Evolutionary conservation across 1,140 invertebrate genomes (phyloP), one percentile per base, ranked within the genome.

Genomic region (Portunus trituberculatus): DNA sequence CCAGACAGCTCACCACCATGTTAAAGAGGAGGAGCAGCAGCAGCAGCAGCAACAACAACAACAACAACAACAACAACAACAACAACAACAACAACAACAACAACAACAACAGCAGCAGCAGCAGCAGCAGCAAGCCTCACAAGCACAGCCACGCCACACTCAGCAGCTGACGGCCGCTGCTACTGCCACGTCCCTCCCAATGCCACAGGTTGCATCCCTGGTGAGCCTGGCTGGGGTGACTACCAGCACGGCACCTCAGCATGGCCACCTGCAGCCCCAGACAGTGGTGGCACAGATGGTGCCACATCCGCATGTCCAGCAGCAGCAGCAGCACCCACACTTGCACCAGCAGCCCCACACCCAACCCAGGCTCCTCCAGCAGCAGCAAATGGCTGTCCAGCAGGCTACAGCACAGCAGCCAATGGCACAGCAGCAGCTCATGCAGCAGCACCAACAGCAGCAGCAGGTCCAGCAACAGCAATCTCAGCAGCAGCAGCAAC

Each of bases 191-290:
- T n/a, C 52, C 31, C 93, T 89, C 16, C 29, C 93, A 12, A 48
- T 89, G 8, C 31, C 93, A 32, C 88, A 59, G 6, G 87, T 91
- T 6, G 48, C 87, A 0, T 83, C 93, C 32, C 45, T 94, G 87
- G 93, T 94, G 32, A 94, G 45, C 88, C 39, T 94, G 46, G 39
- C 93, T 0, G 93, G 93, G 28, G 93, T 94, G 4, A 86, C 92
- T 2, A 94, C 93, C 0, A 82, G 59, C 20, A 82, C 93, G 4
- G 45, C 87, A 28, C 45, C 87, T 1, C 93, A 94, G 28, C 93
- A 94, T 76, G 28, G 76, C n/a, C 93, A 94, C 67, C 48, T 94
- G 39, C 93, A 94, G 25, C 52, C 93, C 59, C 93, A 94, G 29
- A 31, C 93, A 4, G 48, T 89, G 28, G 89, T 94, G 93, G 86